Percentiles rank a stretch among this genome's conserved stretches.
phyloP scores from a whole-genome alignment of 1,140 invertebrate species.

The Temnothorax curvispinosus region DNA sequence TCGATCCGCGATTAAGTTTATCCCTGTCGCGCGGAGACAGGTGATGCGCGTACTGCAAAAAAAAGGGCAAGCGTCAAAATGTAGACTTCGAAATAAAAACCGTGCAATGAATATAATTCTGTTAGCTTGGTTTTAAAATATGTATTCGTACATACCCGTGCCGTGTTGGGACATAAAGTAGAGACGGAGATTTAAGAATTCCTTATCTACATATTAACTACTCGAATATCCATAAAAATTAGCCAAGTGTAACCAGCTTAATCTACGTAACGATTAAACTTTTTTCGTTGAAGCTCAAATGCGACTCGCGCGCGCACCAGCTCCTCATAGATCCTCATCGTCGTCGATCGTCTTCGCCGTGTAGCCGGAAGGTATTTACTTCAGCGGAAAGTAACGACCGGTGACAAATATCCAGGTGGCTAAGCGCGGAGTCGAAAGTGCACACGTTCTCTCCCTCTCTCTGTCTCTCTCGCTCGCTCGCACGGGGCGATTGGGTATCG shows the following conservation, averaged over 20 bases:
- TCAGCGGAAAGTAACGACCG: slow-evolving; percentile 53
- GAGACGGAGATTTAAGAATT: neutral
- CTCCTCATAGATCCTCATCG: neutral
- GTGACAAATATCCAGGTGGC: slow-evolving; percentile 70
- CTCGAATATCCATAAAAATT: neutral
- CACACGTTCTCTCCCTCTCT: neutral
- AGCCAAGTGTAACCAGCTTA: neutral
- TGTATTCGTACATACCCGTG: neutral
- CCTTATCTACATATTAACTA: neutral
- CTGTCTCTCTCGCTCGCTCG: neutral
- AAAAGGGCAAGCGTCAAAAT: slow-evolving; percentile 4
- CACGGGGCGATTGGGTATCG: slow-evolving; percentile 66
- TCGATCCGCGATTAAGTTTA: slow-evolving; percentile 53
- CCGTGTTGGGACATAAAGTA: neutral
- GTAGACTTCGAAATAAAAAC: slow-evolving; percentile 17
- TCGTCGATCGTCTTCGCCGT: slow-evolving; percentile 5
- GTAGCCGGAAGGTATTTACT: slow-evolving; percentile 47
- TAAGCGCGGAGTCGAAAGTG: slow-evolving; percentile 37
- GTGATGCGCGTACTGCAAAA: slow-evolving; percentile 41
- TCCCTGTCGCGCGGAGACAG: slow-evolving; percentile 49
- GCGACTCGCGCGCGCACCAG: neutral
- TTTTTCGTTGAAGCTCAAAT: neutral
- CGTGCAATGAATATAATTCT: slow-evolving; percentile 35
- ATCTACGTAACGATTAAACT: neutral
- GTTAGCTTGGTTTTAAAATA: neutral